phyloP scores from a whole-genome alignment of 1,140 invertebrate genomes.

The Colletes gigas region DNA sequence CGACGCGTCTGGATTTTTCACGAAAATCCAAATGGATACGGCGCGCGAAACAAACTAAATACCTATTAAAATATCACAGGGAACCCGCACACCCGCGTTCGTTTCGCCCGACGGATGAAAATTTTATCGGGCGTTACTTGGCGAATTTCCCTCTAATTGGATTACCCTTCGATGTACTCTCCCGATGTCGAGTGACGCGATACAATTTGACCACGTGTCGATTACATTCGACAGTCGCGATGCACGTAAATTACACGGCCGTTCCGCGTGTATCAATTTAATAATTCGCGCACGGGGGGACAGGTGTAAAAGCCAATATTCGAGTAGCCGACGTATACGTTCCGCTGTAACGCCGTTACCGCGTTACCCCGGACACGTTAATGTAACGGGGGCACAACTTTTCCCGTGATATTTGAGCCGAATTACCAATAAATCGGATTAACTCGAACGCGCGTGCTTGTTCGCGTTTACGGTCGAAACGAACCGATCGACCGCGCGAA shows the following conservation, averaged over 20 bases:
- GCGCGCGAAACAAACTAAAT: conserved; percentile 51
- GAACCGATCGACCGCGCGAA: not conserved
- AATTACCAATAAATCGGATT: conserved; percentile 46
- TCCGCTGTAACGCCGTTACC: conserved; percentile 38
- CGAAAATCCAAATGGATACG: conserved; percentile 34
- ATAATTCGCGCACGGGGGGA: conserved; percentile 45
- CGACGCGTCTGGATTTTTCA: conserved; percentile 27
- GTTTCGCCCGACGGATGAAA: conserved; percentile 50
- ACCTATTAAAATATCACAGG: conserved; percentile 62
- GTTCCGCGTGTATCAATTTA: conserved; percentile 58
- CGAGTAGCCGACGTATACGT: not conserved
- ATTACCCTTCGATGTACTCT: conserved; percentile 40
- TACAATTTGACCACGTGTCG: conserved; percentile 55
- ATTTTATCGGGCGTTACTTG: conserved; percentile 60
- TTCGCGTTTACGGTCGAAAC: conserved; percentile 38
- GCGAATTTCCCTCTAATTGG: conserved; percentile 58
- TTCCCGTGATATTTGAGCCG: conserved; percentile 46
- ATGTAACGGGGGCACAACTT: conserved; percentile 35
- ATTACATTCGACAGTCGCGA: conserved; percentile 52
- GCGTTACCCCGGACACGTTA: conserved; percentile 42
- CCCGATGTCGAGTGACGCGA: conserved; percentile 10
- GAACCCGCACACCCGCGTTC: not conserved
- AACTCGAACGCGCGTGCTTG: conserved; percentile 4
- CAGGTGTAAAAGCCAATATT: conserved; percentile 53
- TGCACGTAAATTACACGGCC: conserved; percentile 51